phyloP scores from a whole-genome alignment of 1,140 invertebrate species.

The Hyles vespertilio region DNA sequence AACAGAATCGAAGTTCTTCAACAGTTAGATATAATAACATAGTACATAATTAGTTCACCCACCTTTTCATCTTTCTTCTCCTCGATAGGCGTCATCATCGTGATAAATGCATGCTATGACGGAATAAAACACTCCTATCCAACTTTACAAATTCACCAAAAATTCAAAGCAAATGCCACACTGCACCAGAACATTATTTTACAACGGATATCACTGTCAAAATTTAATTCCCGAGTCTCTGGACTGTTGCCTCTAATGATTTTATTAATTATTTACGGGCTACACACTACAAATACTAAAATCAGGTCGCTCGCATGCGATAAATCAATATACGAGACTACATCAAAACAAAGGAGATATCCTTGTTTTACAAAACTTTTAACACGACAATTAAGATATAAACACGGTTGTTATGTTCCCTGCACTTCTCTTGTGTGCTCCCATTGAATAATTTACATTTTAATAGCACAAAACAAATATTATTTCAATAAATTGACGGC shows the following conservation, averaged over 20 bases:
- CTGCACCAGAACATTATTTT: background rate
- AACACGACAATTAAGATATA: background rate
- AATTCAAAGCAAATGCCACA: conserved; percentile 5
- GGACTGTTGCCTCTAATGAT: conserved; percentile 26
- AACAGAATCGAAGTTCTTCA: conserved; percentile 3
- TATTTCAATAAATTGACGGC: conserved; percentile 13
- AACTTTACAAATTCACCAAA: conserved; percentile 17
- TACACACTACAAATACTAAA: conserved; percentile 58
- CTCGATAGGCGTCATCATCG: conserved; percentile 71
- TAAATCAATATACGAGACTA: conserved; percentile 71
- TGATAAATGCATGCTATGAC: conserved; percentile 60
- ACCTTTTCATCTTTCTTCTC: conserved; percentile 73
- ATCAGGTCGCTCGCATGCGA: conserved; percentile 66
- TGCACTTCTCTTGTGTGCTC: background rate
- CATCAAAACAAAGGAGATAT: conserved; percentile 58
- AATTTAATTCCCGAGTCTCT: conserved; percentile 22
- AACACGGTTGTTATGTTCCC: no score
- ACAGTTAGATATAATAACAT: background rate
- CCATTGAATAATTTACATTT: conserved; percentile 3
- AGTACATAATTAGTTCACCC: conserved; percentile 8
- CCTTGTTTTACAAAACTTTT: conserved; percentile 5
- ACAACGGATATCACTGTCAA: conserved; percentile 17
- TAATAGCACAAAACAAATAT: conserved; percentile 17
- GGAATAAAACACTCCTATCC: conserved; percentile 32
- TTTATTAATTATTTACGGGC: conserved; percentile 66